phyloP scores from a whole-genome alignment of 2,888 invertebrate species.

The Drosophila barbarae region DNA sequence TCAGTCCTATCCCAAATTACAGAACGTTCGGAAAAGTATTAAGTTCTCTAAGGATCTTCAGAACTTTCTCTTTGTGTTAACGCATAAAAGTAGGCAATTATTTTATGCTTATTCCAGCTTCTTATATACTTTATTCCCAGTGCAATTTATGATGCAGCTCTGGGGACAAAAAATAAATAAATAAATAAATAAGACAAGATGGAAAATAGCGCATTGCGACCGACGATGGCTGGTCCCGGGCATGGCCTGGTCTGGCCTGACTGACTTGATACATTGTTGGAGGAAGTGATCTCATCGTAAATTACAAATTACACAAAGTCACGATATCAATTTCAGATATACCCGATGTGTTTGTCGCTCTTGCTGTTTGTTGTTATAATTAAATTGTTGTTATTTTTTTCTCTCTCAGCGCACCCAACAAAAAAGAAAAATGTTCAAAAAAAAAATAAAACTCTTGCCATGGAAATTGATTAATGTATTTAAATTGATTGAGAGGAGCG shows the following conservation, averaged over 20 bases:
- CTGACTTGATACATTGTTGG: slow-evolving; percentile 57
- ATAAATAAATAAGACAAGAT: slow-evolving; percentile 16
- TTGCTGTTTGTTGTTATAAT: slow-evolving; percentile 70
- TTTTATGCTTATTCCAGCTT: not conserved
- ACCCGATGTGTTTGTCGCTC: slow-evolving; percentile 50
- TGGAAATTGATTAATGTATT: slow-evolving; percentile 72
- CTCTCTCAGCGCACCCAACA: slow-evolving; percentile 35
- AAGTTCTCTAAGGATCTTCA: no score
- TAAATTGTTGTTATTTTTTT: slow-evolving; percentile 64
- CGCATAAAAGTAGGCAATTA: not conserved
- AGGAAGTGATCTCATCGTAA: slow-evolving; percentile 77
- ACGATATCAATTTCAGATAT: slow-evolving; percentile 76
- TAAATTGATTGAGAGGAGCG: slow-evolving; percentile 54
- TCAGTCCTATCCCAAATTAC: not conserved
- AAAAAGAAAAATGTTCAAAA: slow-evolving; percentile 36
- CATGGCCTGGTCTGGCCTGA: slow-evolving; percentile 23
- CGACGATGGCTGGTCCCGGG: slow-evolving; percentile 22
- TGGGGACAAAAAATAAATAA: slow-evolving; percentile 38
- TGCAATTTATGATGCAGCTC: slow-evolving; percentile 33
- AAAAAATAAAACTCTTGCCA: slow-evolving; percentile 39
- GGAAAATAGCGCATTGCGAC: slow-evolving; percentile 47
- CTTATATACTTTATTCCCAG: slow-evolving; percentile 24
- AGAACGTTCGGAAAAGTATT: not conserved
- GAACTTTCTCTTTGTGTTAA: not conserved
- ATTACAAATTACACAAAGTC: slow-evolving; percentile 77